These are phyloP conservation scores for Ferrisia virgata DNA, from an alignment of 2,888 invertebrate species.

Conservation along the genomic window DNA sequence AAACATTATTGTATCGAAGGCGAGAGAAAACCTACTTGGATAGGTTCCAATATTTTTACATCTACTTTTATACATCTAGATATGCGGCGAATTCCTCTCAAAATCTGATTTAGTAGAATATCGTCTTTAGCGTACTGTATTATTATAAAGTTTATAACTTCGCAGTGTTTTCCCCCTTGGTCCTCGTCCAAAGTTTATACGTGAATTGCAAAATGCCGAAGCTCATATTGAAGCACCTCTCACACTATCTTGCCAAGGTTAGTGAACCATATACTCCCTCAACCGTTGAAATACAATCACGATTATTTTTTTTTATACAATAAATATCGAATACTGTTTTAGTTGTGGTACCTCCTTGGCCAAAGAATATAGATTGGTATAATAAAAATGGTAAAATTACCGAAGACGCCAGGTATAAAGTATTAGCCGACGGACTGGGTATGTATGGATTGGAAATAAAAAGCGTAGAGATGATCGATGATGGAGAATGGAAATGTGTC, in stretches of 20 bases:
- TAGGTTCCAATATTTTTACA: slow-evolving; percentile 16
- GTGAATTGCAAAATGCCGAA: slow-evolving; percentile 70
- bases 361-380: slow-evolving; percentile 77
- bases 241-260: slow-evolving; percentile 71
- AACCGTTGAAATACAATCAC: neutral
- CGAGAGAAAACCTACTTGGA: slow-evolving; percentile 15
- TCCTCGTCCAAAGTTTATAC: slow-evolving; percentile 75
- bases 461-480: slow-evolving; percentile 74
- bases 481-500: slow-evolving; percentile 87
- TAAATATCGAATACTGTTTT: slow-evolving; percentile 37
- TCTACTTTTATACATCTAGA: neutral
- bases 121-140: neutral
- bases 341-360: slow-evolving; percentile 84
- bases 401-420: slow-evolving; percentile 66
- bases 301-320: neutral
- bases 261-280: slow-evolving; percentile 47
- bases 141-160: slow-evolving; percentile 28
- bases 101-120: slow-evolving; percentile 9
- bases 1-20: slow-evolving; percentile 29
- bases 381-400: slow-evolving; percentile 79
- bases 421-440: slow-evolving; percentile 76
- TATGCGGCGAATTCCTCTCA: slow-evolving; percentile 14
- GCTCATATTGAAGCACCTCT: slow-evolving; percentile 75
- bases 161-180: slow-evolving; percentile 60
- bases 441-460: slow-evolving; percentile 73